These are phyloP conservation scores for Diachasma alloeum DNA, from an alignment of 1,140 invertebrate genomes.

Conservation along the genomic window DNA sequence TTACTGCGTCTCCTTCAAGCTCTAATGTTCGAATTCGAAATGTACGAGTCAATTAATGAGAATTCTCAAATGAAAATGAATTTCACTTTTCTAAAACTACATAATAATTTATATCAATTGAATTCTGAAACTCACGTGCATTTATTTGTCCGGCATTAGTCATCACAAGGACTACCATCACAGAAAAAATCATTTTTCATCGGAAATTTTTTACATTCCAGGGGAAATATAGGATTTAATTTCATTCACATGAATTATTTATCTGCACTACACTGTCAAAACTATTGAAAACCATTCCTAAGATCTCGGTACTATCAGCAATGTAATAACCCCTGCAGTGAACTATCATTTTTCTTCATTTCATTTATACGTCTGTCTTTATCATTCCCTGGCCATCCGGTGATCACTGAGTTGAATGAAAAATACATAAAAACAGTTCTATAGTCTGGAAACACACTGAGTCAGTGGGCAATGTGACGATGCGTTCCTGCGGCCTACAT, in stretches of 20 bases:
- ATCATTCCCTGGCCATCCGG: not conserved
- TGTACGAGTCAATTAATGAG: not conserved
- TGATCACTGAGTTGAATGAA: not conserved
- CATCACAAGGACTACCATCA: not conserved
- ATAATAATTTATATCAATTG: not conserved
- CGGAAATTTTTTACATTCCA: not conserved
- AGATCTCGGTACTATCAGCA: not conserved
- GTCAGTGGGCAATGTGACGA: not conserved
- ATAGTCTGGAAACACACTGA: not conserved
- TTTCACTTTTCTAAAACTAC: not conserved
- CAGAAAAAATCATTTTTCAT: not conserved
- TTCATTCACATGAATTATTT: not conserved
- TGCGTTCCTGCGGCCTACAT: not conserved
- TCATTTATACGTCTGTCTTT: not conserved
- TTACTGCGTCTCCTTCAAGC: not conserved
- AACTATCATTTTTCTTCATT: not conserved
- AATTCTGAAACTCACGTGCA: not conserved
- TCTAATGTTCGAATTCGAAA: not conserved
- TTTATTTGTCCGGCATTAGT: not conserved
- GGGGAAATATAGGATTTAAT: not conserved
- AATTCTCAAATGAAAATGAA: not conserved
- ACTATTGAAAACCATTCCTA: not conserved
- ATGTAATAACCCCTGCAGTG: not conserved
- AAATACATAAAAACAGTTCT: not conserved
- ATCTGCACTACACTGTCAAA: not conserved